Evolutionary conservation across 2,797 vertebrate genomes (phyloP), one percentile per base, ranked within the genome.

Genomic region (Alosa sapidissima): DNA sequence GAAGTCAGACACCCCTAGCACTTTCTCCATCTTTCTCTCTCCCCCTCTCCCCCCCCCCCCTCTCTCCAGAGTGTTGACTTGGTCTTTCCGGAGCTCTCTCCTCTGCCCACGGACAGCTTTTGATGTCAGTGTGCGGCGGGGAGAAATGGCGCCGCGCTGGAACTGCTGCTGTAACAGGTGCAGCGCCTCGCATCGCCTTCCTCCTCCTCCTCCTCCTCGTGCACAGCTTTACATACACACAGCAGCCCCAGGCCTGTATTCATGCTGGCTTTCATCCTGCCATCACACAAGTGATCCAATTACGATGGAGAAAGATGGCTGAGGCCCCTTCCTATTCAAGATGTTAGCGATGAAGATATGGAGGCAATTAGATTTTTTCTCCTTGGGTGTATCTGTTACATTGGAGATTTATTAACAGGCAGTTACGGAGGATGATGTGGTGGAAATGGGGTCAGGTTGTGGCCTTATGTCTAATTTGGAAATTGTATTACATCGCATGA

Each of bases 81-180:
- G 41, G 16, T 45, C 72, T 48, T 16, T 78, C 68, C 36, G 47
- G 51, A 36, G 3, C 47, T 36, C 81, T 82, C 41, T 48, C 58
- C 7, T 62, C 82, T 65, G n/a, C 65, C 60, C 65, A 47, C 48
- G 9, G 82, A n/a, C 54, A 28, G 60, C 65, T 65, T 83, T 65
- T 83, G 82, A 83, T 83, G 82, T 65, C 28, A 28, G 58, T 51
- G 45, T 62, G 36, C 14, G 14, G 5, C 28, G 14, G 65, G 33
- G 13, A 72, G 65, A 41, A 14, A 41, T 72, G 65, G 41, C 52
- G 10, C 52, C 16, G 11, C 65, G 10, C 62, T 68, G 62, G 24
- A 68, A 41, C 28, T 72, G 62, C 62, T 45, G 21, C 62, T 14
- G 65, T 72, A 72, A 72, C 82, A 83, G 82, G 65, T 45, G 45